A percentile compares a stretch with the other conserved stretches of the same genome.
phyloP scores from a whole-genome alignment of 53 echinoderm and acorn worm genomes.

The Holothuria scabra region DNA sequence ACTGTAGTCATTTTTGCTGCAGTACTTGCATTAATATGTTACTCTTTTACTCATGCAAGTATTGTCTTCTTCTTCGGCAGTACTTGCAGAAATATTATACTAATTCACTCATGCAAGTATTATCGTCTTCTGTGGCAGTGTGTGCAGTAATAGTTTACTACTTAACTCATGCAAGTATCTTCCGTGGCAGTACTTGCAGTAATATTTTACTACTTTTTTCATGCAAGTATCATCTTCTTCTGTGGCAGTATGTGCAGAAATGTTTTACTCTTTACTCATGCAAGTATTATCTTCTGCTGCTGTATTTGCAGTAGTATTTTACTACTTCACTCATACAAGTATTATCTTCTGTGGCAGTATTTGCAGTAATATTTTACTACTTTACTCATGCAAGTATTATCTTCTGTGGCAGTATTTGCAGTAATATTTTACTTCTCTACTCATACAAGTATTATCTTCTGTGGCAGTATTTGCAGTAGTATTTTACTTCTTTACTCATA shows the following conservation, averaged over 20 bases:
- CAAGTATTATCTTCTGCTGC: not conserved
- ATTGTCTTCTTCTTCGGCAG: not conserved
- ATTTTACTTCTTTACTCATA: not conserved
- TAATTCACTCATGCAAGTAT: conserved; percentile 38
- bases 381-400: not conserved
- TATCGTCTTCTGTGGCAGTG: conserved; percentile 74
- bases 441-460: not conserved
- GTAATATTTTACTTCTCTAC: not conserved
- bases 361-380: not conserved
- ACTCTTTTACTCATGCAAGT: not conserved
- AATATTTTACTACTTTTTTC: not conserved
- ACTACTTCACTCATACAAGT: conserved; percentile 14
- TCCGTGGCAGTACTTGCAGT: no score
- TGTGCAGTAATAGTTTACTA: not conserved
- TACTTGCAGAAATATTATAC: no score
- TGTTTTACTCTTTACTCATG: not conserved
- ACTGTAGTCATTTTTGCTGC: no score
- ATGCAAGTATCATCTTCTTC: not conserved
- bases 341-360: no score
- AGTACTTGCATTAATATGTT: not conserved
- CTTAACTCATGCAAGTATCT: not conserved
- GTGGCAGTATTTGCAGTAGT: no score
- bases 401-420: no score
- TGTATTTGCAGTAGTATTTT: no score
- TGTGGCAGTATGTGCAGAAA: no score